These are phyloP conservation scores for Zosterops borbonicus DNA, from an alignment of 2,113 vertebrate genomes.

Conservation along the genomic window DNA sequence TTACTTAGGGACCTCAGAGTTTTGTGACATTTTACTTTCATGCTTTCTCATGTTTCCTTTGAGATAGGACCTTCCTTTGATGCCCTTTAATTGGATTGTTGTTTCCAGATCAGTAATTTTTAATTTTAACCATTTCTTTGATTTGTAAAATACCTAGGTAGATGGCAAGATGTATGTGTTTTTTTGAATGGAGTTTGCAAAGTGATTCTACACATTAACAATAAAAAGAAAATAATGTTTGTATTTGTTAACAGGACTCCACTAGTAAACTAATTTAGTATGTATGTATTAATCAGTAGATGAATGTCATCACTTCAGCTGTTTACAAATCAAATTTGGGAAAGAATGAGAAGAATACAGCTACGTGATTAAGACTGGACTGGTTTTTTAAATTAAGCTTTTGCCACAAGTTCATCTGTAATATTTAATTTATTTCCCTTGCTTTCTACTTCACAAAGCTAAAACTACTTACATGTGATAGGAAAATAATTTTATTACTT, in stretches of 20 bases:
- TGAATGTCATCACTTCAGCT: neutral
- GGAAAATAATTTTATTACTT: neutral
- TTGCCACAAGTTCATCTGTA: neutral
- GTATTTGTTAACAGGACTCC: neutral
- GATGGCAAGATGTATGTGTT: neutral
- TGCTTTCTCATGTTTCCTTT: neutral
- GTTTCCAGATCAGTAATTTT: neutral
- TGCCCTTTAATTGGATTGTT: neutral
- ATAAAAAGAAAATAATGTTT: neutral
- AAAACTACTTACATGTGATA: neutral
- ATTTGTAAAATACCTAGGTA: neutral
- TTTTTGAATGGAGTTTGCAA: neutral
- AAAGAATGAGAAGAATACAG: neutral
- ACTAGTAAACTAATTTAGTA: neutral
- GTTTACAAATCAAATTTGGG: neutral
- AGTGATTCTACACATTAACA: neutral
- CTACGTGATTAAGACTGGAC: neutral
- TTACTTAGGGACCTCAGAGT: neutral
- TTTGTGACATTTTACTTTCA: neutral
- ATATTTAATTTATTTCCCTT: neutral
- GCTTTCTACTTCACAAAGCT: neutral
- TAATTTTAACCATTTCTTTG: neutral
- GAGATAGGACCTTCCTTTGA: neutral
- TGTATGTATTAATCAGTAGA: neutral
- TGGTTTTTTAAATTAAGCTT: neutral